Conservation (phyloP, 2,797 vertebrate genomes). For the Sebastes jordani region DNA sequence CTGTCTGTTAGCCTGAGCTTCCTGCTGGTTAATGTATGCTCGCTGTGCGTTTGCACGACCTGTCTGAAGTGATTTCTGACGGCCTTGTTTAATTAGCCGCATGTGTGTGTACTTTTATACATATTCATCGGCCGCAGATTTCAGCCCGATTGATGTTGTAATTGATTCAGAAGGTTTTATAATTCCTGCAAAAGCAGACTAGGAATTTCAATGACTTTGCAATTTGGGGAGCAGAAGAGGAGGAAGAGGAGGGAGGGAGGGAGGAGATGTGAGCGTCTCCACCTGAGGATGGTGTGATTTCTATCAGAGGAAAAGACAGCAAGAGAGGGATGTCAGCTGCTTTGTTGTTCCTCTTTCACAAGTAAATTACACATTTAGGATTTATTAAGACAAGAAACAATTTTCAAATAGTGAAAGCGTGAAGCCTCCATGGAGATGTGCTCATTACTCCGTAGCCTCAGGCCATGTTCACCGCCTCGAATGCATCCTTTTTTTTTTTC, state of each 20-base stretch:
- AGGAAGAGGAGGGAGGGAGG: background rate
- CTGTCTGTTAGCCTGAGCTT: slow-evolving; percentile 30
- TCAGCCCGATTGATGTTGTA: slow-evolving; percentile 59
- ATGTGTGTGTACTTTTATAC: slow-evolving; percentile 56
- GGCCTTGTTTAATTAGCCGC: slow-evolving; percentile 60
- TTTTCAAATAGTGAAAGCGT: slow-evolving; percentile 92
- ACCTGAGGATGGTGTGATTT: slow-evolving; percentile 81
- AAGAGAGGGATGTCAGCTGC: slow-evolving; percentile 76
- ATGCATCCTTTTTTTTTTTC: slow-evolving; percentile 81
- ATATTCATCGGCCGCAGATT: slow-evolving; percentile 61
- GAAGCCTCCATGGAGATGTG: slow-evolving; percentile 92
- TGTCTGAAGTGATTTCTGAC: slow-evolving; percentile 60
- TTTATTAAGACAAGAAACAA: slow-evolving; percentile 99
- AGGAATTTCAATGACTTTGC: slow-evolving; percentile 64
- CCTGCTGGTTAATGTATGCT: slow-evolving; percentile 51
- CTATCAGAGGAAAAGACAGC: slow-evolving; percentile 62
- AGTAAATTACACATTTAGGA: slow-evolving; percentile 99
- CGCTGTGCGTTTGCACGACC: slow-evolving; percentile 44
- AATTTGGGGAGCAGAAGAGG: slow-evolving; percentile 4
- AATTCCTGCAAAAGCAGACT: slow-evolving; percentile 61
- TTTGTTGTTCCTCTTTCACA: slow-evolving; percentile 89
- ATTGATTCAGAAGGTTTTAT: slow-evolving; percentile 71
- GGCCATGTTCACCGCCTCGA: slow-evolving; percentile 87
- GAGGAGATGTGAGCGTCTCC: slow-evolving; percentile 49
- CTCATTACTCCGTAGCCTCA: slow-evolving; percentile 98